A percentile compares a stretch with the other conserved stretches of the same genome.
Conservation (phyloP, 2,113 vertebrate species). For the Eubucco bourcierii region DNA sequence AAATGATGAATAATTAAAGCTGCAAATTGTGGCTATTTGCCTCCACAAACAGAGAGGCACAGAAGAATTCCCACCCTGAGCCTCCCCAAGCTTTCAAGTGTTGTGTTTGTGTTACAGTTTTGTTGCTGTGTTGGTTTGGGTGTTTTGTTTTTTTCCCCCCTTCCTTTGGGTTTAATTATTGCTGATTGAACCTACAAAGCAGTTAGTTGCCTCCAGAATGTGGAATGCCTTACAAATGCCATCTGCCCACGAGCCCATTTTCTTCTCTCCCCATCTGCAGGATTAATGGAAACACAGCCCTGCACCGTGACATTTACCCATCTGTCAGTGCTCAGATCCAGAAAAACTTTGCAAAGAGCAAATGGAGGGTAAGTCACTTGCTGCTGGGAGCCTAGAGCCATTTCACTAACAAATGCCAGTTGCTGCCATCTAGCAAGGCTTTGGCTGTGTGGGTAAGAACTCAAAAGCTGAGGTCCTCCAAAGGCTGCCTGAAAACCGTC, state of each 20-base stretch:
- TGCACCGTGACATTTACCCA: conserved; percentile 86
- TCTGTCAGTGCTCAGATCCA: conserved; percentile 92
- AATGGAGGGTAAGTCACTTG: conserved; percentile 86
- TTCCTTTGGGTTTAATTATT: conserved; percentile 71
- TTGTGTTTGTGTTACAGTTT: conserved; percentile 56
- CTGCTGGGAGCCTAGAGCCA: neutral
- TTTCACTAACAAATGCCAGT: neutral
- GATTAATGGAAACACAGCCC: conserved; percentile 88
- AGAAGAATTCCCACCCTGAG: conserved; percentile 33
- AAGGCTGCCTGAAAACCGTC: neutral
- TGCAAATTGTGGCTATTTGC: conserved; percentile 29
- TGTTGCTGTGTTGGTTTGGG: conserved; percentile 15
- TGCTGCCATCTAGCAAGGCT: neutral
- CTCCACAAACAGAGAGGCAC: conserved; percentile 25
- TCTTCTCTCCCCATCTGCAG: conserved; percentile 74
- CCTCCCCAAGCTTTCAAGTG: conserved; percentile 21
- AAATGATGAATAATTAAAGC: conserved; percentile 15
- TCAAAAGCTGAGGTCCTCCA: neutral
- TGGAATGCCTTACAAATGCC: conserved; percentile 61
- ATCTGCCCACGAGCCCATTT: conserved; percentile 52
- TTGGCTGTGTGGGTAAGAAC: neutral
- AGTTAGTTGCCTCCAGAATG: conserved; percentile 30
- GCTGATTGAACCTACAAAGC: conserved; percentile 66
- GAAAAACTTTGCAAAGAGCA: conserved; percentile 92
- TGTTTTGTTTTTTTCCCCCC: neutral